Base-by-base conservation (phyloP, 2,888 invertebrate genomes). In the Zaprionus lineosus region DNA sequence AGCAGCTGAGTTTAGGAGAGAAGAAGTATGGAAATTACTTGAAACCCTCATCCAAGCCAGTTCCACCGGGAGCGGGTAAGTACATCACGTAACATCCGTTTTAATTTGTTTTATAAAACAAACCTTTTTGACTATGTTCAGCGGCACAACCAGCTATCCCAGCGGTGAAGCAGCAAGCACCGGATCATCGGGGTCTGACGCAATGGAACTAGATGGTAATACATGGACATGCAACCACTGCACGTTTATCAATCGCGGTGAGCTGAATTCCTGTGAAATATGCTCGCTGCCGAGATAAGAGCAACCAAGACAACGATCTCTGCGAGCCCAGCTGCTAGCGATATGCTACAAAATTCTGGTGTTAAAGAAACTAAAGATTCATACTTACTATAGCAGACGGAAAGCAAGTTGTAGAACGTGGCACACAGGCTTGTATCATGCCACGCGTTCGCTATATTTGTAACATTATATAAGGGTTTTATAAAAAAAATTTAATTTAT, bases 161-260 rank as follows among this genome's bases (percentile, higher is more conserved):
- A 62, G 67, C 21, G 67, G 70, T 12, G 63, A 66, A 9, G 43
- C 74, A 16, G 40, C 63, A 1, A 64, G 37, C 46, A 36, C 69
- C 34, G 70, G 68, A 6, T 40, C 60, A 2, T 57, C 65, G 4
- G 68, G 75, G n/a, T 44, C 61, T 15, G 81, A 73, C 18, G 67
- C 72, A n/a, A 81, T 81, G 81, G 81, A 81, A 34, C n/a, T 81
- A 47, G 86, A 86, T 44, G 59, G 60, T 31, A 76, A 69, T 58
- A 79, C 72, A 26, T 98, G 98, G 98, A 96, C 96, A 19, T 98
- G 98, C 90, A 93, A 93, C 76, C 95, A 97, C 87, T 98, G 98
- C 92, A 98, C 98, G 64, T 98, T 94, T 91, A 93, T 97, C 88
- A 98, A 98, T 92, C 93, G 93, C 66, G 91, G 94, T 63, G 93